Evolutionary conservation across 2,888 invertebrate species (phyloP), one percentile per base, ranked within the genome.

Genomic region (Myopa testacea): DNA sequence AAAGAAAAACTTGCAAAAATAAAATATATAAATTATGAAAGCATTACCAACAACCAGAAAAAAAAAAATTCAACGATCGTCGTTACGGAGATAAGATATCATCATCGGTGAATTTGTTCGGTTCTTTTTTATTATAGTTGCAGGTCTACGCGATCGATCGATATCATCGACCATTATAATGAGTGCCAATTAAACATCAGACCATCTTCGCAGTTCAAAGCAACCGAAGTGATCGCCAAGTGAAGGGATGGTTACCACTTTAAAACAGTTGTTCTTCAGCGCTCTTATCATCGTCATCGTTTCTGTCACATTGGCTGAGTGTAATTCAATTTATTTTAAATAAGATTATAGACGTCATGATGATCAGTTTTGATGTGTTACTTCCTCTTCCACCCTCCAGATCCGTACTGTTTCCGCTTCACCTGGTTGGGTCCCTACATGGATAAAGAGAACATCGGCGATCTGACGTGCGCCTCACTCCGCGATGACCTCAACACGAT

Each of bases 391-490:
- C 58, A 58, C 58, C 10, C 6, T n/a, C 58, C 70, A 87, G 87
- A 85, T 73, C 87, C 90, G 0, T 91, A 91, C 84, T 94, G 94
- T 84, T 93, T 92, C 87, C 91, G 92, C 81, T 93, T 93, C 85
- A 93, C 93, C 0, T 94, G 94, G 94, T 88, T 94, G 3, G 94
- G 94, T 0, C 92, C 93, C 0, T 90, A 91, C 80, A 93, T 86
- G 82, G 91, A 91, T 84, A 92, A 93, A 81, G 88, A 90, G 38
- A 91, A 91, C 81, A 91, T 92, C 76, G 86, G 86, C 4, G 91
- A 91, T 81, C 90, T 91, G 1, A 92, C 91, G 16, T 92, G 92
- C 81, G 88, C 90, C 26, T 90, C 91, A 38, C 89, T 91, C 60
- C 91, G 92, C 4, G 88, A 88, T 3, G 90, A 92, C 34, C 85